Evolutionary conservation across 2,797 vertebrate genomes (phyloP), one percentile per base, ranked within the genome.

Genomic region (Sebastes reedi): DNA sequence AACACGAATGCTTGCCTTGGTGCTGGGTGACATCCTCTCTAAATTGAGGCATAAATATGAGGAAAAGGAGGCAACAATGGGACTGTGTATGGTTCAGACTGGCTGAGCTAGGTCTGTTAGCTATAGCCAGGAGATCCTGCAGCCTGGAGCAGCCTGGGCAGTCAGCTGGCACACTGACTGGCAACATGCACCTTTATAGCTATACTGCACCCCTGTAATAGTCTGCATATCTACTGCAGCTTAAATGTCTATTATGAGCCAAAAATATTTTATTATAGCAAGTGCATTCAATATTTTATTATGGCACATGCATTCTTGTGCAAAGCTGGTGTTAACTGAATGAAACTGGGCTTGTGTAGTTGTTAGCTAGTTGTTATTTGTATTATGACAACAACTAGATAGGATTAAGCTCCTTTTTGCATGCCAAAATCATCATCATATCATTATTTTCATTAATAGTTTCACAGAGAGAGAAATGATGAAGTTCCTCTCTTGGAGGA

Each of bases 41-140:
- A 66, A 39, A 84, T 30, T 83, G 67, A 62, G 79, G 64, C 82
- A 64, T 85, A 54, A 65, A 90, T 90, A 61, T 75, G 36, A 73
- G 80, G 79, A 67, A 83, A 42, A 85, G 92, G 59, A 88, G 94
- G 94, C 95, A 96, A 96, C 96, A 96, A 96, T 96, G 95, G 94
- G 94, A 93, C 90, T 90, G 88, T 88, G 90, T 90, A 78, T 91
- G 85, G 92, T 88, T 87, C 81, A 85, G 79, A 81, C 88, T 87
- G 90, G 55, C 83, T 89, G 88, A 5, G 91, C 92, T 92, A 91
- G 88, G 85, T 52, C 20, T 20, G 18, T 92, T 90, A 91, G 91
- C 88, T 91, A 39, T 39, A 39, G 36, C 36, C 36, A 39, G 36
- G 36, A 39, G 36, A 39, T 39, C 36, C 36, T 39, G 36, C 36